phyloP scores from a whole-genome alignment of 2,888 invertebrate species.

The Drosophila phalerata region DNA sequence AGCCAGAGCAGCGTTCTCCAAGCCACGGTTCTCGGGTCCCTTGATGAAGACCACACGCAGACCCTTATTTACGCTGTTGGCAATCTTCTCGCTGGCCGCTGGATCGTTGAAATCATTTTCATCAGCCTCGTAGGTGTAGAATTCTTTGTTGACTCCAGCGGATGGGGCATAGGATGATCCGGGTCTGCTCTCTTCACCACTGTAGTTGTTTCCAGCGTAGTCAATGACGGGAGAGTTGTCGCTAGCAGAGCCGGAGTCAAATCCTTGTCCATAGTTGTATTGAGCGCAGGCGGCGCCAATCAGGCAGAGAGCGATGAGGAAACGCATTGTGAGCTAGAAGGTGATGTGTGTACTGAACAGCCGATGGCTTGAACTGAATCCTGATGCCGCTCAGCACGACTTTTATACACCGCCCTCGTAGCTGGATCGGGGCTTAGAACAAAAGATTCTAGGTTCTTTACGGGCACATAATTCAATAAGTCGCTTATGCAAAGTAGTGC shows the following conservation, averaged over 20 bases:
- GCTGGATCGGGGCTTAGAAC: conserved; percentile 56
- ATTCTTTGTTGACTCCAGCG: conserved; percentile 75
- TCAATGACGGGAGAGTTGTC: conserved; percentile 45
- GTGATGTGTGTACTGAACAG: conserved; percentile 52
- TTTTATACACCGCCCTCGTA: conserved; percentile 63
- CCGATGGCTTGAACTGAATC: conserved; percentile 74
- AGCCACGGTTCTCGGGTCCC: conserved; percentile 80
- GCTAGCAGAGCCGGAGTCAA: conserved; percentile 48
- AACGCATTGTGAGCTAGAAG: conserved; percentile 57
- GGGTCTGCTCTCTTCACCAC: conserved; percentile 45
- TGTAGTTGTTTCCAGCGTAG: conserved; percentile 25
- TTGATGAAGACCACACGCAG: conserved; percentile 84
- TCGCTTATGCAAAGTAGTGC: conserved; percentile 75
- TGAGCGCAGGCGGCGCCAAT: conserved; percentile 76
- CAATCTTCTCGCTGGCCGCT: conserved; percentile 58
- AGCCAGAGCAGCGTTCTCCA: conserved; percentile 80
- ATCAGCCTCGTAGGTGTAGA: conserved; percentile 75
- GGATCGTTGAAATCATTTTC: conserved; percentile 74
- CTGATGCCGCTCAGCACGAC: conserved; percentile 51
- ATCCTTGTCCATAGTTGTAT: conserved; percentile 74
- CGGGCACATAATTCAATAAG: conserved; percentile 71
- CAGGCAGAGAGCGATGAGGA: conserved; percentile 70
- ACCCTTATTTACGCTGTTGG: conserved; percentile 66
- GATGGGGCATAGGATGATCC: conserved; percentile 51
- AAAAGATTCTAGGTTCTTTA: conserved; percentile 59